Conservation (phyloP, 2,113 vertebrate genomes). For the Engraulis encrasicolus region DNA sequence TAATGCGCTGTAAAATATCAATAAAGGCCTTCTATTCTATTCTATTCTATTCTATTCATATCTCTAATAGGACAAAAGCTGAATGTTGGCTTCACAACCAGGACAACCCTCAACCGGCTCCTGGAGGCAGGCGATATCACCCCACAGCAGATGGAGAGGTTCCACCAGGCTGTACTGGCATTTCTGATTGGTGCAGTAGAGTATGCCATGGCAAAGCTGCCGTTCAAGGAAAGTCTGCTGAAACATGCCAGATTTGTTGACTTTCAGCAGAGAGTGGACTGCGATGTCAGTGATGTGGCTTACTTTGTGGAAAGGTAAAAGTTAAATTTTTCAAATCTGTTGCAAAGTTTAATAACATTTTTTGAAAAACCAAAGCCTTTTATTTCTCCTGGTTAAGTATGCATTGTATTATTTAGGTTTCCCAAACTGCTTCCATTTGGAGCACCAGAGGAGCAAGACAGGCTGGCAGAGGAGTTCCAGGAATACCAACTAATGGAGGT, state of each 20-base stretch:
- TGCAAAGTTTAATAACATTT: no score
- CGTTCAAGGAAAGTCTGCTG: constrained; percentile 30
- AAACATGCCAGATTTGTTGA: constrained; percentile 35
- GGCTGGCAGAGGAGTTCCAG: background rate
- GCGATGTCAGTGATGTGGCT: constrained; percentile 24
- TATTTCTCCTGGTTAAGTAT: no score
- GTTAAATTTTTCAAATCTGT: no score
- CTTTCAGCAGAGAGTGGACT: constrained; percentile 31
- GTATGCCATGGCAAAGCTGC: constrained; percentile 36
- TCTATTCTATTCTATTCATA: background rate
- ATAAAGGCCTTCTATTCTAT: background rate
- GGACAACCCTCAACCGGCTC: constrained; percentile 32
- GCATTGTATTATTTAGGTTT: background rate
- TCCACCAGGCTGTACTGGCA: constrained; percentile 31
- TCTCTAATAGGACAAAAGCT: constrained; percentile 30
- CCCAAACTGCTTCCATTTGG: background rate
- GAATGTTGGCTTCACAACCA: constrained; percentile 24
- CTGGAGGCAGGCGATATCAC: constrained; percentile 32
- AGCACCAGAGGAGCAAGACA: background rate
- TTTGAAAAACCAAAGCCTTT: no score
- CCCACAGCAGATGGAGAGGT: constrained; percentile 26
- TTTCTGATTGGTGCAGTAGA: constrained; percentile 35
- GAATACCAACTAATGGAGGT: background rate
- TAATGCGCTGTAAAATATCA: background rate
- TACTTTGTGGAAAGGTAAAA: constrained; percentile 38